Evolutionary conservation across 2,113 vertebrate species (phyloP), one percentile per base, ranked within the genome.

Genomic region (Ginglymostoma cirratum): DNA sequence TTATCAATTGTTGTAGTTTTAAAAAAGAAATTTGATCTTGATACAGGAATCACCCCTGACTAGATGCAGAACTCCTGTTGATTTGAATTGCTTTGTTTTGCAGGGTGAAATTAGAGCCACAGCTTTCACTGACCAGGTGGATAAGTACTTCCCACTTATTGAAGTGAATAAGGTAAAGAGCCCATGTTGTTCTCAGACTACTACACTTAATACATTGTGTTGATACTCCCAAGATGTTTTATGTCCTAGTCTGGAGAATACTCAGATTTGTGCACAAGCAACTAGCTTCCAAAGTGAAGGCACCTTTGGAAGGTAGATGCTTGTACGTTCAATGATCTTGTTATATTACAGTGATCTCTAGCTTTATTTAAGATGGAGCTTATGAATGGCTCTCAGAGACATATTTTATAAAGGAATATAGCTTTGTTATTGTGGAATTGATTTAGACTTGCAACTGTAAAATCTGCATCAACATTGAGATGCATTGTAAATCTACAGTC

Each of bases 31-130:
- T 96, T 96, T 72, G 55, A 34, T 38, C 8, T 94, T 65, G 48
- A 70, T 92, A 21, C n/a, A 65, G 48, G 67, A 76, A 67, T 94
- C 69, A 24, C 69, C 48, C 24, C 34, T 61, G 30, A 95, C 17
- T 95, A 38, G 80, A 48, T 96, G 48, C 96, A 80, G 23, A 45
- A 30, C 72, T 55, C 34, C 69, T 96, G 23, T 97, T 97, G 96
- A 96, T 96, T 96, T 95, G 96, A 95, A 61, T 30, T 80, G 10
- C 78, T 65, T 5, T 96, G 96, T 96, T 72, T 96, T 97, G 55
- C 97, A 99, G 99, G 99, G 99, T 61, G 99, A 99, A 97, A 99
- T 99, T 96, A 97, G 99, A 97, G 98, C 98, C 87, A 99, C 99
- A 65, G 99, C 98, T 94, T 99, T 99, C 97, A 99, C 99, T 96